Percentiles rank a stretch among this genome's conserved stretches.
These are phyloP conservation scores for Hyposoter dolosus DNA, from an alignment of 2,888 invertebrate species.

Conservation along the genomic window DNA sequence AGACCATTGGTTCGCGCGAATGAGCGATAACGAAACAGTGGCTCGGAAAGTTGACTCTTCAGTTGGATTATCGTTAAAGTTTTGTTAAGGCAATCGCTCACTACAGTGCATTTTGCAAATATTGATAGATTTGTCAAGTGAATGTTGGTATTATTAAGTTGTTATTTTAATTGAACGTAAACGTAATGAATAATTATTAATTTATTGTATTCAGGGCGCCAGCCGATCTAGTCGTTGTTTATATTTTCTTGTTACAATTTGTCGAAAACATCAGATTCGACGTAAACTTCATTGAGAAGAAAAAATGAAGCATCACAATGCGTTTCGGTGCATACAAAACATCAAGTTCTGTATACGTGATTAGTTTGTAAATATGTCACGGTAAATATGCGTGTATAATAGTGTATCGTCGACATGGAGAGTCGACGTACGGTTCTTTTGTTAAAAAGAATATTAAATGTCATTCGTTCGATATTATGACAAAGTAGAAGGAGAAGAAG, in stretches of 20 bases:
- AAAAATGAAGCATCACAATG: slow-evolving; percentile 29
- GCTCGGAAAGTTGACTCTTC: slow-evolving; percentile 28
- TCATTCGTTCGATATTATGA: slow-evolving; percentile 27
- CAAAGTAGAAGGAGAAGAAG: slow-evolving; percentile 28
- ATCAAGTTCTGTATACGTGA: not conserved
- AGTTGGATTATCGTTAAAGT: slow-evolving; percentile 15
- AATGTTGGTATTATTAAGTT: slow-evolving; percentile 67
- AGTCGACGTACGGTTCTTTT: slow-evolving; percentile 4
- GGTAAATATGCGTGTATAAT: slow-evolving; percentile 15
- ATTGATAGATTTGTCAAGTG: slow-evolving; percentile 60
- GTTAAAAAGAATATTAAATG: slow-evolving; percentile 1
- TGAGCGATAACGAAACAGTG: slow-evolving; percentile 25
- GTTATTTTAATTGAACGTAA: slow-evolving; percentile 39
- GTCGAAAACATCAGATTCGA: slow-evolving; percentile 34
- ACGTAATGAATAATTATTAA: slow-evolving; percentile 45
- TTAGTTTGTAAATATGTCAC: slow-evolving; percentile 40
- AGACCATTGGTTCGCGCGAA: slow-evolving; percentile 76
- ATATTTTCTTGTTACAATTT: slow-evolving; percentile 66
- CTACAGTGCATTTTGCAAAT: slow-evolving; percentile 67
- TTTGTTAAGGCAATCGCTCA: slow-evolving; percentile 27
- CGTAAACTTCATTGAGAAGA: slow-evolving; percentile 12
- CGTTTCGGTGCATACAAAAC: slow-evolving; percentile 14
- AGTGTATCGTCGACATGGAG: slow-evolving; percentile 16
- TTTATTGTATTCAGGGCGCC: slow-evolving; percentile 63
- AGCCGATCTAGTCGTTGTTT: slow-evolving; percentile 71